A percentile compares a stretch with the other conserved stretches of the same genome.
Conservation (phyloP, 2,113 vertebrate genomes). For the Rhadina sibilatrix region DNA sequence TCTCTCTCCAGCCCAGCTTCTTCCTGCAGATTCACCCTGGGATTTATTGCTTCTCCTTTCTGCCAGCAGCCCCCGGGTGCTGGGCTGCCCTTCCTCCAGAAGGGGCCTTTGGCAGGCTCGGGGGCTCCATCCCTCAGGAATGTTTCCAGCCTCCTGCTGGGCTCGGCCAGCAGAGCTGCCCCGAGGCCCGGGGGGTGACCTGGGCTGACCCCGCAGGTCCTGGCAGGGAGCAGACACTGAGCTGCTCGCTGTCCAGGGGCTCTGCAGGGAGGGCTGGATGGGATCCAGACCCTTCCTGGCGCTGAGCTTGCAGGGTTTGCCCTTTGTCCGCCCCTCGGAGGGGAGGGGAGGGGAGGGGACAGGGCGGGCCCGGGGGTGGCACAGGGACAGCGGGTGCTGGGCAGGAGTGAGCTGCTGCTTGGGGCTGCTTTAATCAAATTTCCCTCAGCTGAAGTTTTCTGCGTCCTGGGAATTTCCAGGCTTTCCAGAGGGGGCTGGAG, state of each 20-base stretch:
- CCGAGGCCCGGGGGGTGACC: neutral
- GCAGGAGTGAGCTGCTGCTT: neutral
- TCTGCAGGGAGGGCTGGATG: neutral
- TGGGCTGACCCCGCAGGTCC: neutral
- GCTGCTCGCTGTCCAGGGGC: slow-evolving; percentile 36
- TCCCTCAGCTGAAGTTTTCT: neutral
- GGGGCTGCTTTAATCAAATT: neutral
- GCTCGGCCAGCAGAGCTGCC: no score
- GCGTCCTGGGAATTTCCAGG: neutral
- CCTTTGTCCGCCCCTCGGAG: slow-evolving; percentile 2
- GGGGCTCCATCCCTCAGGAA: neutral
- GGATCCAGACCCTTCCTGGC: neutral
- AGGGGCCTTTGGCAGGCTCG: neutral
- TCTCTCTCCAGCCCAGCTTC: neutral
- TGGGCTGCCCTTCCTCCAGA: slow-evolving; percentile 1
- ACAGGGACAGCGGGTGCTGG: neutral
- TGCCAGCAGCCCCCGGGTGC: neutral
- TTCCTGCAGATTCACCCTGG: neutral
- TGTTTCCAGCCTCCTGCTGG: no score
- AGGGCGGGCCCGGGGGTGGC: neutral
- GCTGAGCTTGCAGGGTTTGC: neutral
- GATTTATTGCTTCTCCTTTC: neutral
- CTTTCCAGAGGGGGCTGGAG: neutral
- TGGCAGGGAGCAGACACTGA: slow-evolving; percentile 22
- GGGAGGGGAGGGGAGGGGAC: neutral